Base-by-base conservation (phyloP, 2,888 invertebrate species). In the Spisula solida region DNA sequence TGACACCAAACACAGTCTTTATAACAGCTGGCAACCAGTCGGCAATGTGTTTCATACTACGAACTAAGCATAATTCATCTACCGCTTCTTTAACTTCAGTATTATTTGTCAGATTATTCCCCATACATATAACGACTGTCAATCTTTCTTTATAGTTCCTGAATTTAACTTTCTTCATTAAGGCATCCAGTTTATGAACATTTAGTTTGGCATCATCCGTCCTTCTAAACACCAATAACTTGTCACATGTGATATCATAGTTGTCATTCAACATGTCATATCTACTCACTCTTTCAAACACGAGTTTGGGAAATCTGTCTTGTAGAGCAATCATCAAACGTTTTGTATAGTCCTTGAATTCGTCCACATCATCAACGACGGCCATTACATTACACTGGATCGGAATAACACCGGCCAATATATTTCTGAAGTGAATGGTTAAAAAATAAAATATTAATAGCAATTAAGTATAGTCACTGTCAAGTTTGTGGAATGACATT, bases 181-280 rank as follows among this genome's bases (percentile, higher is more conserved):
- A 66, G 5, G 75, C 18, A 16, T 4, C 20, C 25, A 25, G 18
- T 34, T 18, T 34, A 51, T 51, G 51, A 12, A 16, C 25, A 0
- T 10, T 34, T 16, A 51, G 12, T 51, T 4, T 51, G 51, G 31
- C 34, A 18, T 75, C 31, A 75, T 34, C 16, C 5, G 5, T 75
- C 18, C 1, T 31, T 16, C 75, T 75, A 75, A 75, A 75, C 6
- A 75, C 75, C 31, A 75, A 75, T 34, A 75, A 34, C 31, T 75
- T 75, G 34, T 75, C 75, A 34, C 75, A 75, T 16, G 31, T 34
- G 34, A 75, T 75, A 16, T 75, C 31, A 75, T 75, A 75, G 29
- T 31, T 75, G 75, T 75, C 75, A 75, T 75, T 75, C 31, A 75
- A 14, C 16, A 75, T 1, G 31, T 75, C 12, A 12, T 16, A 75